These are phyloP conservation scores for Theodoxus fluviatilis DNA, from an alignment of 2,888 invertebrate genomes.

Conservation along the genomic window DNA sequence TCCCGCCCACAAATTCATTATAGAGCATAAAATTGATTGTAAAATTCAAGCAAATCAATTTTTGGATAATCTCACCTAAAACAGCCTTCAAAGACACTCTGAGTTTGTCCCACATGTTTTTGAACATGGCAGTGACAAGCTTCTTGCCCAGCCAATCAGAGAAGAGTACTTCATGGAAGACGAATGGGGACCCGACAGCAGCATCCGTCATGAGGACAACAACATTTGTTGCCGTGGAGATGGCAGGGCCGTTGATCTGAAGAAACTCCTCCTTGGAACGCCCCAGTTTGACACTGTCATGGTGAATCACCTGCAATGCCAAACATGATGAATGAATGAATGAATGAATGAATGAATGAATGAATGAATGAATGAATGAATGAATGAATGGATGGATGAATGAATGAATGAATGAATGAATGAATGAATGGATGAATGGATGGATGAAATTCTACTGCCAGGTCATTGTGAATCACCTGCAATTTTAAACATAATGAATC, in stretches of 20 bases:
- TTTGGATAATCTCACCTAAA: slow-evolving; percentile 60
- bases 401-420: neutral
- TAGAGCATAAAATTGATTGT: too few relatives aligned
- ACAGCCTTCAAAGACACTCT: slow-evolving; percentile 59
- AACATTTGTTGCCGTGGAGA: slow-evolving; percentile 56
- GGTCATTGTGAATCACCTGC: neutral
- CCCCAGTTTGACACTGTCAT: slow-evolving; percentile 57
- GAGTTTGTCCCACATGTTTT: slow-evolving; percentile 56
- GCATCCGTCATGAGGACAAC: slow-evolving; percentile 60
- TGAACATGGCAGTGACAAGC: slow-evolving; percentile 59
- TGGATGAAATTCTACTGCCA: neutral
- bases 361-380: neutral
- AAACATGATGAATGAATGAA: neutral
- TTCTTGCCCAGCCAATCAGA: slow-evolving; percentile 64
- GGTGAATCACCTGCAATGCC: slow-evolving; percentile 55
- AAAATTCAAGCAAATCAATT: too few relatives aligned
- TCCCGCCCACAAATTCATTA: too few relatives aligned
- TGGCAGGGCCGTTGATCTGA: slow-evolving; percentile 56
- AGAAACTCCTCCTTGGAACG: slow-evolving; percentile 63
- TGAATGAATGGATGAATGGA: neutral
- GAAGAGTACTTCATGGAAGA: slow-evolving; percentile 62
- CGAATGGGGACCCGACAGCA: slow-evolving; percentile 55
- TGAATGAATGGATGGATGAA: neutral
- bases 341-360: neutral
- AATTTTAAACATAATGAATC: neutral